phyloP scores from a whole-genome alignment of 2,888 invertebrate species.

The Cantharis rustica region DNA sequence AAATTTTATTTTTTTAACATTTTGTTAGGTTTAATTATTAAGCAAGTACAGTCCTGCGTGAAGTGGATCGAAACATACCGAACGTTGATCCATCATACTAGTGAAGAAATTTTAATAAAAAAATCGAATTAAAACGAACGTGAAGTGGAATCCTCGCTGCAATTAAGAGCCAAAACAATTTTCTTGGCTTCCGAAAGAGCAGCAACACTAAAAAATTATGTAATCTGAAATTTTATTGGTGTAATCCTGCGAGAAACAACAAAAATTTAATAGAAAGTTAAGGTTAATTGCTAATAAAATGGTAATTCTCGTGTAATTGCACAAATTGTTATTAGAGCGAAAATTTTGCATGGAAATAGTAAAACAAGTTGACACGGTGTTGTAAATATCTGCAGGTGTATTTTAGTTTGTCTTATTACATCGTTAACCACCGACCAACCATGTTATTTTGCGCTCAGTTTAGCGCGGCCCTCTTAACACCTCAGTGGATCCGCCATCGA shows the following conservation, averaged over 20 bases:
- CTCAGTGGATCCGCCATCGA: conserved; percentile 35
- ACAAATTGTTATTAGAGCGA: neutral
- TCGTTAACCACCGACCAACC: conserved; percentile 28
- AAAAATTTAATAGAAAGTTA: neutral
- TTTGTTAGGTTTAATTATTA: too few species aligned
- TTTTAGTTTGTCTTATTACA: conserved; percentile 15
- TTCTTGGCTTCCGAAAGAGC: neutral
- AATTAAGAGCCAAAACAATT: neutral
- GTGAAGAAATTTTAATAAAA: too few species aligned
- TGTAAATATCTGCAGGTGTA: conserved; percentile 13
- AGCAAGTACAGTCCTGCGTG: too few species aligned
- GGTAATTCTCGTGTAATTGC: neutral
- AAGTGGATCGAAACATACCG: too few species aligned
- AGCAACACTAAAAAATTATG: neutral
- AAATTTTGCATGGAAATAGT: neutral
- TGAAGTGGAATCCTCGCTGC: neutral
- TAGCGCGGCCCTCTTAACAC: conserved; percentile 38
- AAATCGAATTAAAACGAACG: neutral
- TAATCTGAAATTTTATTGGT: neutral
- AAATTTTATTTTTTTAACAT: too few species aligned
- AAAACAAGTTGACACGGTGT: neutral
- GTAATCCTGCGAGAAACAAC: neutral
- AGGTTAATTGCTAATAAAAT: neutral
- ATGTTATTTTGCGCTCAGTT: conserved; percentile 39
- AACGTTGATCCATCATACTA: too few species aligned